These are phyloP conservation scores for Phytoseiulus persimilis DNA, from an alignment of 2,888 invertebrate species.

Conservation along the genomic window DNA sequence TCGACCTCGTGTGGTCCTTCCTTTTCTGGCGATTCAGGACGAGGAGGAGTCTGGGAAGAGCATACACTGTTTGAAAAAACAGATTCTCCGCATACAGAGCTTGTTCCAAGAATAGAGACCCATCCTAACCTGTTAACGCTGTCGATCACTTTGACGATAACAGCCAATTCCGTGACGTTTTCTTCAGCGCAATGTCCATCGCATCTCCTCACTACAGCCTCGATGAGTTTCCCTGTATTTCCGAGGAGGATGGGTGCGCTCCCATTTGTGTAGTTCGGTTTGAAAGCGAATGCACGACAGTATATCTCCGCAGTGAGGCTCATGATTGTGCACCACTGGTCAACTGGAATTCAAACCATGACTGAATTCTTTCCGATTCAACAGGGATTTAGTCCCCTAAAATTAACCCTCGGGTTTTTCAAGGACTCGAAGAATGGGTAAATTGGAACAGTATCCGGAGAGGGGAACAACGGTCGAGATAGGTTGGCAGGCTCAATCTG, in stretches of 20 bases:
- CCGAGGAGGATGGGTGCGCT: conserved; percentile 8
- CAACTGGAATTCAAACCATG: not conserved
- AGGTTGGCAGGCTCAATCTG: too few species aligned
- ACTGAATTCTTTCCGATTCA: not conserved
- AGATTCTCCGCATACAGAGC: too few species aligned
- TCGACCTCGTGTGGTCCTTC: not conserved
- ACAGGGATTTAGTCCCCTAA: too few species aligned
- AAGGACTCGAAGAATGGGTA: too few species aligned
- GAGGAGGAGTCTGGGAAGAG: not conserved
- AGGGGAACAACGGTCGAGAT: too few species aligned
- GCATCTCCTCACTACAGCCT: not conserved
- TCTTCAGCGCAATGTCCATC: not conserved
- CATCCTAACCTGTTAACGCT: not conserved
- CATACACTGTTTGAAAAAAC: too few species aligned
- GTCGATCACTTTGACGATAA: conserved; percentile 6
- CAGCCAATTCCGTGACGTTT: not conserved
- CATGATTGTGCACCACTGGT: conserved; percentile 9
- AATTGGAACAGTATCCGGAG: too few species aligned
- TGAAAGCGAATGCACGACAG: not conserved
- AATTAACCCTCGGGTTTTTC: too few species aligned
- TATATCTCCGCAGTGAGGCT: not conserved
- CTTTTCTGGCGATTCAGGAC: not conserved
- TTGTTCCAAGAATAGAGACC: too few species aligned
- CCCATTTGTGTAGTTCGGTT: not conserved
- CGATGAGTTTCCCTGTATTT: not conserved